Evolutionary conservation across 2,888 invertebrate species (phyloP), one percentile per base, ranked within the genome.

Genomic region (Platyscelio sp.): DNA sequence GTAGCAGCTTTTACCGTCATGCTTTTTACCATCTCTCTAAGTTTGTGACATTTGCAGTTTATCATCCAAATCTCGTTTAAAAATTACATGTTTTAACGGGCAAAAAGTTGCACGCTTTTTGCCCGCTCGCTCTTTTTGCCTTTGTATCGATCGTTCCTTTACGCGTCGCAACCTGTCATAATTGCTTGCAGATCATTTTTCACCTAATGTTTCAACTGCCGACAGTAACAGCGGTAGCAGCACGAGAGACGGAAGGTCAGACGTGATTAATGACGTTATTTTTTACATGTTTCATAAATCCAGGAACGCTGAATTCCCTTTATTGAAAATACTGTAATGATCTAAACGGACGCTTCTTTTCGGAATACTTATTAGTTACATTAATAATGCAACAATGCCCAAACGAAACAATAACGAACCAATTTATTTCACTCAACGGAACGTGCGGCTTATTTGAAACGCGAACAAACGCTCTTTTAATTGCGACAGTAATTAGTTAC

Each of bases 141-240:
- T 15, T 70, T 33, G 49, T 65, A 78, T 83, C 78, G 78, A 87
- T 79, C 85, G 83, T 40, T 54, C 58, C 71, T 76, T 76, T 79
- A 72, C 78, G 86, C 79, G 74, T 77, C 74, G 77, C 84, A 60
- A 81, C 72, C 80, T 86, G 86, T 91, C 89, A 90, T 91, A 91
- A 91, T 91, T 91, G 90, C 89, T 86, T 85, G 82, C 82, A 77
- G 89, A 88, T 91, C 90, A 91, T 91, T 91, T 91, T 90, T 91
- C 91, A 91, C 86, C 85, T 87, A 89, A 86, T 86, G 86, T 90
- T 89, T 90, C 87, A 86, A 85, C 82, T 75, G 74, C 78, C 74
- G 81, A 85, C 81, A 77, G 84, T 80, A 80, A 80, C 84, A 85
- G 74, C 68, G 74, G 79, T 85, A 79, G 78, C 71, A 51, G 78